These are phyloP conservation scores for Oscheius sp. DNA, from an alignment of 1,140 invertebrate genomes.

Conservation along the genomic window DNA sequence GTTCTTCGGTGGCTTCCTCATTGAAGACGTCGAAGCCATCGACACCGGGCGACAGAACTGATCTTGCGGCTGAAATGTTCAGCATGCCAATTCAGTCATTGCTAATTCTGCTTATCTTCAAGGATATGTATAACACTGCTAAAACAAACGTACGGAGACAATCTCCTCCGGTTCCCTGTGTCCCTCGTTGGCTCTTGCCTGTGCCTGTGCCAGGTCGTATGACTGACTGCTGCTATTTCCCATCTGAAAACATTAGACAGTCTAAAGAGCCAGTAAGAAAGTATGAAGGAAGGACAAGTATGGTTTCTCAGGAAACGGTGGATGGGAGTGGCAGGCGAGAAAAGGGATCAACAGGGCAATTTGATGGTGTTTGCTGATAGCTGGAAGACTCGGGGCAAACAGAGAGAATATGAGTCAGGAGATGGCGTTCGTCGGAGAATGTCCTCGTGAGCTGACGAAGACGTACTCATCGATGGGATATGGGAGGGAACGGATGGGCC, in stretches of 20 bases:
- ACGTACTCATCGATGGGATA: too few species aligned
- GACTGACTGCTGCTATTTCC: neutral
- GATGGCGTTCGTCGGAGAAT: too few species aligned
- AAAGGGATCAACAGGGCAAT: neutral
- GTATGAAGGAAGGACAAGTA: neutral
- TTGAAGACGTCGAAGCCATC: neutral
- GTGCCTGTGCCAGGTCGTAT: neutral
- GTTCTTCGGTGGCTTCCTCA: neutral
- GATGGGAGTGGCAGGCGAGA: neutral
- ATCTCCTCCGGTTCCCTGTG: neutral
- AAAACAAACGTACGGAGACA: neutral
- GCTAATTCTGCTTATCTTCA: too few species aligned
- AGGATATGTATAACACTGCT: too few species aligned
- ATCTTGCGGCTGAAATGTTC: neutral
- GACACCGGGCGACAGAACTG: neutral
- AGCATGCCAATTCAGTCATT: too few species aligned
- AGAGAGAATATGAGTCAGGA: neutral
- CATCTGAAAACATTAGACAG: too few species aligned
- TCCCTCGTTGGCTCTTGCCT: neutral
- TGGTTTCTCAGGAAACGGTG: neutral
- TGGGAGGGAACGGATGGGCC: too few species aligned
- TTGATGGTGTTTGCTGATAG: constrained; percentile 2
- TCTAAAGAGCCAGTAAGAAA: neutral
- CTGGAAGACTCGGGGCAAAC: neutral
- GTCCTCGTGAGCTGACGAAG: too few species aligned